phyloP scores from a whole-genome alignment of 2,113 vertebrate species.

The Chunga burmeisteri region DNA sequence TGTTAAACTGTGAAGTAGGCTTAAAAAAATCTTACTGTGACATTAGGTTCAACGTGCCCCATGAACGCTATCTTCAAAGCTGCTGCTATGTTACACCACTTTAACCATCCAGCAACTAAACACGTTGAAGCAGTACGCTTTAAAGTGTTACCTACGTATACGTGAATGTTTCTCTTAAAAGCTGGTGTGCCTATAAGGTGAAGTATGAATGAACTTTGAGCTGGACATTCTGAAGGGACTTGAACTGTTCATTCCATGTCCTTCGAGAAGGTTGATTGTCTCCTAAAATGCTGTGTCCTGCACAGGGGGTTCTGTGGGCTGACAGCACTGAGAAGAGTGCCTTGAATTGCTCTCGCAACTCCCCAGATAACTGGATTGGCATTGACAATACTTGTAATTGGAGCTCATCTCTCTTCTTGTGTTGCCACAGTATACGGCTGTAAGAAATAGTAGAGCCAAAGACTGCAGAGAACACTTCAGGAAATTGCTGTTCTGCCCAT shows the following conservation, averaged over 20 bases:
- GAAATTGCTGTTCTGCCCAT: neutral
- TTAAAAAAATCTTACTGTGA: neutral
- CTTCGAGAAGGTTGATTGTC: conserved; percentile 25
- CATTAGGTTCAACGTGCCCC: neutral
- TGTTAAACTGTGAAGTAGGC: conserved; percentile 53
- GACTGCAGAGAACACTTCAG: neutral
- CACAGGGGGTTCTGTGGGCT: conserved; percentile 10
- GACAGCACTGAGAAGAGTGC: conserved; percentile 60
- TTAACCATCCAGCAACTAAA: neutral
- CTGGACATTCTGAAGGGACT: neutral
- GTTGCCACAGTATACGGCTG: conserved; percentile 16
- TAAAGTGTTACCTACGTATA: neutral
- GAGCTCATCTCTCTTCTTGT: neutral
- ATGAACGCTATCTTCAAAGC: conserved; percentile 26
- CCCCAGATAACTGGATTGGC: conserved; percentile 26
- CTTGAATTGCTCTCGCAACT: conserved; percentile 52
- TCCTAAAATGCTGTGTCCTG: neutral
- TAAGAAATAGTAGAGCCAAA: neutral
- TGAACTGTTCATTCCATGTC: neutral
- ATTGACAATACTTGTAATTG: neutral
- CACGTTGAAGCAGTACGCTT: neutral
- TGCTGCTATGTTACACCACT: conserved; percentile 33
- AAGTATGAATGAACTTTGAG: neutral
- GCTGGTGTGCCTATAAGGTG: neutral
- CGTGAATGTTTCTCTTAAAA: neutral